Conservation (phyloP, 1,140 invertebrate species). For the Scaptomyza hsui region DNA sequence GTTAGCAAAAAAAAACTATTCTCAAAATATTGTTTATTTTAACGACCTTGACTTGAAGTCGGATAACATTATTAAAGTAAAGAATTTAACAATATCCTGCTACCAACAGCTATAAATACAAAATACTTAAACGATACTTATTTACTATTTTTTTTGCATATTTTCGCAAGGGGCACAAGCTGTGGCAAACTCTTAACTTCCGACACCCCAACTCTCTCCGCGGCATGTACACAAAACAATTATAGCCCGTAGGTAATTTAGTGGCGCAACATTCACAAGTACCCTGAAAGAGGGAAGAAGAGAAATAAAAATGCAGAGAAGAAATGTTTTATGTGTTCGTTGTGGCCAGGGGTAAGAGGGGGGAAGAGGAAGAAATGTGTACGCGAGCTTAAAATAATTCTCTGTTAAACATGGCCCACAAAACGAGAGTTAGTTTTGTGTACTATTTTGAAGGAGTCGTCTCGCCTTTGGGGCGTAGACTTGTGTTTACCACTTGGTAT, state of each 20-base stretch:
- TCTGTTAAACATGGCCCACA: conserved; percentile 72
- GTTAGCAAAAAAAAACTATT: no score
- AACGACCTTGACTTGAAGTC: no score
- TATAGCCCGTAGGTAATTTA: conserved; percentile 77
- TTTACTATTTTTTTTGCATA: conserved; percentile 35
- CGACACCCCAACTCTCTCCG: neutral
- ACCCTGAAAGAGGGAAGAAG: conserved; percentile 38
- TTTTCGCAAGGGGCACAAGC: conserved; percentile 1
- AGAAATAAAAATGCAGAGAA: conserved; percentile 15
- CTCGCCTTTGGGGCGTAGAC: conserved; percentile 25
- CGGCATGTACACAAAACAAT: conserved; percentile 75
- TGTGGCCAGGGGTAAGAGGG: no score
- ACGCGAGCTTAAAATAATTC: conserved; percentile 68
- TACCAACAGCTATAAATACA: conserved; percentile 32
- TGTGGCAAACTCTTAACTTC: conserved; percentile 1
- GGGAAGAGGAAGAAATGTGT: conserved; percentile 23
- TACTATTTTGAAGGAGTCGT: conserved; percentile 14
- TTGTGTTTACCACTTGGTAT: conserved; percentile 38
- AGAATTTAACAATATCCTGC: conserved; percentile 6
- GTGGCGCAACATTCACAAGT: conserved; percentile 61
- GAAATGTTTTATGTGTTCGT: no score
- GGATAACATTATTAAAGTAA: neutral
- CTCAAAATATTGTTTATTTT: no score
- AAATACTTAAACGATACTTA: conserved; percentile 16
- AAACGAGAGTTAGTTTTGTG: conserved; percentile 25